phyloP scores from a whole-genome alignment of 2,888 invertebrate species.

The Eurytoma adleriae region DNA sequence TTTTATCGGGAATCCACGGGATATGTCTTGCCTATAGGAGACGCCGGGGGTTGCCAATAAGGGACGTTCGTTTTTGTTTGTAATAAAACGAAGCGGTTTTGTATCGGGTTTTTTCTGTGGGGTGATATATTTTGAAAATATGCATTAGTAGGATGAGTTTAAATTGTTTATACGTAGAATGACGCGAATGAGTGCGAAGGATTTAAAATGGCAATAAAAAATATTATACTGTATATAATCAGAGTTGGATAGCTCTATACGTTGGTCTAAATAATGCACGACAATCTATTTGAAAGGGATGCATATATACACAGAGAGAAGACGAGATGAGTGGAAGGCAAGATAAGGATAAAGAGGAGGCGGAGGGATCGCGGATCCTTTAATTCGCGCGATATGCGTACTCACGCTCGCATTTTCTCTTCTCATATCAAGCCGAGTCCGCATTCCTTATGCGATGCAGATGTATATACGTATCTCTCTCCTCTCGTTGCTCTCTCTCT shows the following conservation, averaged over 20 bases:
- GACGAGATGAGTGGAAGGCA: constrained; percentile 1
- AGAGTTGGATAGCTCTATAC: no score
- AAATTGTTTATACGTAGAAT: no score
- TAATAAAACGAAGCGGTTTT: no score
- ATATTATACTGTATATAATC: no score
- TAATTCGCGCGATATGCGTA: constrained; percentile 46
- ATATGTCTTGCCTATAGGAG: not conserved
- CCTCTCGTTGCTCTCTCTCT: not conserved
- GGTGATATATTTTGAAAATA: no score
- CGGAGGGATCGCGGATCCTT: constrained; percentile 35
- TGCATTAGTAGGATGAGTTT: no score
- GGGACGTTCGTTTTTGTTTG: no score
- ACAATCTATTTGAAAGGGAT: not conserved
- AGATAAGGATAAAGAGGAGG: constrained; percentile 37
- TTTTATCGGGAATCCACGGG: not conserved
- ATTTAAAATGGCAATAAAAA: no score
- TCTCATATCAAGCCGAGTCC: not conserved
- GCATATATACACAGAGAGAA: constrained; percentile 3
- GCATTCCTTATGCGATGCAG: constrained; percentile 28
- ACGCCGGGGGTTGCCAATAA: no score
- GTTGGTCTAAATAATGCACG: no score
- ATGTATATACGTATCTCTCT: not conserved
- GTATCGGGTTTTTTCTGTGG: no score
- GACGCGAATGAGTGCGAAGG: no score
- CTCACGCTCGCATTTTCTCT: constrained; percentile 38